phyloP scores from a whole-genome alignment of 2,113 vertebrate genomes.

The Toxotes chatareus region DNA sequence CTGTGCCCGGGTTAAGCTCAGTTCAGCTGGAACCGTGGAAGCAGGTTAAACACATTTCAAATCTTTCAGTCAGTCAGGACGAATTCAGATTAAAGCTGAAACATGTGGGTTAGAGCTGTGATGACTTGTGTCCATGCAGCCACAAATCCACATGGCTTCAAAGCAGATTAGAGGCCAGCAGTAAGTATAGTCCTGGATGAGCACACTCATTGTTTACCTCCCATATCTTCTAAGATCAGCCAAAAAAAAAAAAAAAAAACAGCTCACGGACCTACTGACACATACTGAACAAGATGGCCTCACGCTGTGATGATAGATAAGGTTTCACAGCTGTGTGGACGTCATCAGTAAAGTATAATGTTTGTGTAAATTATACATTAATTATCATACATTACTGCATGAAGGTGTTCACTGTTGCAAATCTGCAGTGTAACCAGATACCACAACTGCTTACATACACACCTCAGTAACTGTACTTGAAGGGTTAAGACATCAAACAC shows the following conservation, averaged over 20 bases:
- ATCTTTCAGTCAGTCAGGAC: conserved; percentile 46
- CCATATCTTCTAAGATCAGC: conserved; percentile 54
- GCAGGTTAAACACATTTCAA: conserved; percentile 58
- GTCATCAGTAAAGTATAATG: not conserved
- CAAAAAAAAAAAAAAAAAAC: conserved; percentile 42
- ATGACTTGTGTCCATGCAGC: conserved; percentile 40
- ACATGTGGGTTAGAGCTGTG: conserved; percentile 58
- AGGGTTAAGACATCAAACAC: not conserved
- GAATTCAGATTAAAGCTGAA: conserved; percentile 58
- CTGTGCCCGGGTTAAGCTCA: not conserved
- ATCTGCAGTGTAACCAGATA: not conserved
- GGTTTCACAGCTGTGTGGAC: not conserved
- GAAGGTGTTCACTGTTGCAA: not conserved
- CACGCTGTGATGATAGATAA: not conserved
- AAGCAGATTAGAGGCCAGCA: conserved; percentile 69
- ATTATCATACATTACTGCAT: not conserved
- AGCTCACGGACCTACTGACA: conserved; percentile 46
- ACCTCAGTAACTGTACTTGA: not conserved
- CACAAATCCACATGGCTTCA: conserved; percentile 68
- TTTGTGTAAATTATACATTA: conserved; percentile 14
- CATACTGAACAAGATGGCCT: not conserved
- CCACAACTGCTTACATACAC: not conserved
- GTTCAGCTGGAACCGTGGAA: conserved; percentile 2
- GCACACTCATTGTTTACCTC: conserved; percentile 56
- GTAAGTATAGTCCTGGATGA: conserved; percentile 62